Percentiles rank a stretch among this genome's conserved stretches.
Evolutionary conservation across 1,140 invertebrate species (phyloP).

Genomic region (Aradophagus sp.): DNA sequence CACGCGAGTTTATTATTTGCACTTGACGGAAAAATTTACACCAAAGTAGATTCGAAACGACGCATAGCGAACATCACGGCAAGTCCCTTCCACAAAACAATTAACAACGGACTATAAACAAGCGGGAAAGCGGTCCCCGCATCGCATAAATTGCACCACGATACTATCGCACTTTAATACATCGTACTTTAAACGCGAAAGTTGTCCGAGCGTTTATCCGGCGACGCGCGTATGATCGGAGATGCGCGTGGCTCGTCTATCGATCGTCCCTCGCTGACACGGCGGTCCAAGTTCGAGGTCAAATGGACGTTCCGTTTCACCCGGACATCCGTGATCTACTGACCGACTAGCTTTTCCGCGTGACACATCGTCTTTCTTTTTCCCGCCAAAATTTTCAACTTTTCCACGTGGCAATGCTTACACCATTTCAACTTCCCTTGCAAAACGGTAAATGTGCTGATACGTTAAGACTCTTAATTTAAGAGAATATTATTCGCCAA

Average conservation of each 20-base stretch:
- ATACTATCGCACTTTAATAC: constrained; percentile 31
- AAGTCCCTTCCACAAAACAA: too few relatives aligned
- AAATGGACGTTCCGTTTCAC: constrained; percentile 38
- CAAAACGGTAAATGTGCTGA: too few relatives aligned
- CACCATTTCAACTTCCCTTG: too few relatives aligned
- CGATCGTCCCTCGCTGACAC: constrained; percentile 60
- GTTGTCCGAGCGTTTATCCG: constrained; percentile 29
- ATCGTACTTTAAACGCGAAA: constrained; percentile 45
- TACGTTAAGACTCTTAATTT: too few relatives aligned
- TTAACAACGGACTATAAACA: too few relatives aligned
- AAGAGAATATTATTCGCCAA: too few relatives aligned
- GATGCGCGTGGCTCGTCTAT: constrained; percentile 64
- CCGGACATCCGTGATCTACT: constrained; percentile 29
- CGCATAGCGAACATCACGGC: too few relatives aligned
- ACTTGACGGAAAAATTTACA: too few relatives aligned
- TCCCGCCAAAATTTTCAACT: too few relatives aligned
- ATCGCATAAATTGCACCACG: constrained; percentile 23
- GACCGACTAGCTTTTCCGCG: constrained; percentile 17
- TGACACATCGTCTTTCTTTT: constrained; percentile 18
- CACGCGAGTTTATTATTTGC: too few relatives aligned
- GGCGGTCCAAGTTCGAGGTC: constrained; percentile 68
- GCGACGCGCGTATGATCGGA: constrained; percentile 30
- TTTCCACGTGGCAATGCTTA: too few relatives aligned
- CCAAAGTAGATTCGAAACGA: too few relatives aligned
- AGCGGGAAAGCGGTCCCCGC: constrained; percentile 10